Evolutionary conservation across 2,113 vertebrate species (phyloP), one percentile per base, ranked within the genome.

Genomic region (Pygoscelis antarcticus): DNA sequence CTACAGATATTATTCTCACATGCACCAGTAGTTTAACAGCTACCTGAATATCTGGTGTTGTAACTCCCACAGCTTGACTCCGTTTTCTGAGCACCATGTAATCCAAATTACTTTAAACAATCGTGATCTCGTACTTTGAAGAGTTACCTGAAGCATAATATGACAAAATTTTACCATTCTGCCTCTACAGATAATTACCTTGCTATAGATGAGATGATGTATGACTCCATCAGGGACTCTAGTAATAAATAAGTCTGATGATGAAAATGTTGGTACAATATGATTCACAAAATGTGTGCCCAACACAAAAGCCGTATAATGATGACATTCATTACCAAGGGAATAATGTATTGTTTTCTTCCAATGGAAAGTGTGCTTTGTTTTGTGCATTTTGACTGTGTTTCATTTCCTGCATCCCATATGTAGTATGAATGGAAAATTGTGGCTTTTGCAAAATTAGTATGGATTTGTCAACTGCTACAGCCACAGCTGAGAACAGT

Each of bases 391-490:
- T 87, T 54, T 81, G 22, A 40, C 36, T 49, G 23, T 34, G 27
- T 20, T 74, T 75, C 61, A 34, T 65, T 76, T 87, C 47, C 61
- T 61, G 23, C 30, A 61, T 29, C 18, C 34, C 25, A 17, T 9
- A n/a, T 9, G 10, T 26, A 71, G 8, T 4, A 66, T 1, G 23
- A 30, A 61, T 58, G 25, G 44, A 66, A 95, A 84, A 89, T 14
- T 9, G 4, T 26, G 17, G 49, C 13, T 83, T 84, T 76, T 87
- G 64, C 38, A 83, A 95, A 94, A 91, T 61, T 26, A 79, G 17
- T 11, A 76, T 6, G 8, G 26, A 87, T 89, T 93, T 95, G 36
- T 93, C 81, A 94, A 46, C 77, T 76, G 18, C 36, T 58, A 57
- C 51, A 81, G n/a, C 10, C 34, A 82, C 15, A 82, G 58, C 36